These are phyloP conservation scores for Tyrannus savana DNA, from an alignment of 2,113 vertebrate genomes.

Conservation along the genomic window DNA sequence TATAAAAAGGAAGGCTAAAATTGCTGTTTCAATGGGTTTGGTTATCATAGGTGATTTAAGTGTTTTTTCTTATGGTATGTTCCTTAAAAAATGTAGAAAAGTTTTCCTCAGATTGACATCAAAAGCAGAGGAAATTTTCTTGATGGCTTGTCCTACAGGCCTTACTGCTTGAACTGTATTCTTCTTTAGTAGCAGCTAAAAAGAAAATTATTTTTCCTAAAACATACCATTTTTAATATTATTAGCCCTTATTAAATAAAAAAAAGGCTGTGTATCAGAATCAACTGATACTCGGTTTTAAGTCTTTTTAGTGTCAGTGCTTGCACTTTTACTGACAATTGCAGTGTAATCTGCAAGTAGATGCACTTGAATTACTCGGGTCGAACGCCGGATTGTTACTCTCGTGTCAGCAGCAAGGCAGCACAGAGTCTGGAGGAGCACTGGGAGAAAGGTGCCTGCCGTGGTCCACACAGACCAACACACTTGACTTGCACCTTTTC, in stretches of 20 bases:
- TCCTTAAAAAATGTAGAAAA: neutral
- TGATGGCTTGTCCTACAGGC: neutral
- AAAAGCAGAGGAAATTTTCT: neutral
- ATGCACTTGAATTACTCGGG: rapidly evolving
- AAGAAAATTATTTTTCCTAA: neutral
- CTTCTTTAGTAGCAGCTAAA: neutral
- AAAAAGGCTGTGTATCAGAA: neutral
- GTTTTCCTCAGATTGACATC: neutral
- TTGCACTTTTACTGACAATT: neutral
- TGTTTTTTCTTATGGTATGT: neutral
- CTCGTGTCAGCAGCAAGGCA: neutral
- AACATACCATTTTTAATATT: neutral
- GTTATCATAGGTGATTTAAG: neutral
- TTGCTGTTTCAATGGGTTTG: constrained; percentile 4
- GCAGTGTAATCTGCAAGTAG: rapidly evolving
- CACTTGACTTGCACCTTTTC: neutral
- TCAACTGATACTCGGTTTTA: neutral
- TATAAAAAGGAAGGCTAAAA: constrained; percentile 42
- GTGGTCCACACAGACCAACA: neutral
- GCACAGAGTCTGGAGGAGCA: rapidly evolving
- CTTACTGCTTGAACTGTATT: neutral
- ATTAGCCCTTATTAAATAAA: neutral
- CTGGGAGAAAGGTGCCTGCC: neutral
- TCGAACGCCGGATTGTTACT: too few species aligned
- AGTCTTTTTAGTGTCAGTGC: neutral